These are phyloP conservation scores for Etheostoma cragini DNA, from an alignment of 2,113 vertebrate genomes.

Conservation along the genomic window DNA sequence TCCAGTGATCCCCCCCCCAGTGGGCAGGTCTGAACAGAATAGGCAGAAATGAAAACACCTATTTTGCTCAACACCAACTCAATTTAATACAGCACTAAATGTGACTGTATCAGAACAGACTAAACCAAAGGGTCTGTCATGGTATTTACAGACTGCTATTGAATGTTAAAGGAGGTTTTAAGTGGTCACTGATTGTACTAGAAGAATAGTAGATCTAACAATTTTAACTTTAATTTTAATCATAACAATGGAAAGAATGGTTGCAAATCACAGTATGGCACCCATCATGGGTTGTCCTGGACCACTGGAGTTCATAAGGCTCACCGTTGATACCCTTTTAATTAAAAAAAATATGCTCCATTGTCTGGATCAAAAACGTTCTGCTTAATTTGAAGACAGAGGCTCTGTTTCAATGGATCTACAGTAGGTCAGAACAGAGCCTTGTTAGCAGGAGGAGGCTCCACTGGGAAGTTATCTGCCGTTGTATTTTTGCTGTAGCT, in stretches of 20 bases:
- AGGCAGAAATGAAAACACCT: not conserved
- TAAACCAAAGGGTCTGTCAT: not conserved
- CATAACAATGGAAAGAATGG: not conserved
- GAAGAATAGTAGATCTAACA: not conserved
- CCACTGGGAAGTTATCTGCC: slow-evolving; percentile 45
- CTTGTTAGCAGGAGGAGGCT: slow-evolving; percentile 38
- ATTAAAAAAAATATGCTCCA: not conserved
- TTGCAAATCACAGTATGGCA: not conserved
- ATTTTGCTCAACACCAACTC: not conserved
- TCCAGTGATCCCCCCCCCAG: no score
- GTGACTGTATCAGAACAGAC: not conserved
- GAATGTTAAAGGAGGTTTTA: not conserved
- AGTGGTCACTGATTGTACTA: not conserved
- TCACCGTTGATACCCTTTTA: not conserved
- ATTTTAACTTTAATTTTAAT: not conserved
- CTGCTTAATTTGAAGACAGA: slow-evolving; percentile 20
- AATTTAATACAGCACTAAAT: no score
- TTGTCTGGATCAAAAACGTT: slow-evolving; percentile 44
- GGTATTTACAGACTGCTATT: no score
- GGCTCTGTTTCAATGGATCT: slow-evolving; percentile 25
- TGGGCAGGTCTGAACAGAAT: not conserved
- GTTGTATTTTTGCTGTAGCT: slow-evolving; percentile 40
- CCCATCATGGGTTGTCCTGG: not conserved
- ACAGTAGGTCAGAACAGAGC: slow-evolving; percentile 37
- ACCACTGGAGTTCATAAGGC: not conserved